phyloP scores from a whole-genome alignment of 2,888 invertebrate species.

The Sialis lutaria region DNA sequence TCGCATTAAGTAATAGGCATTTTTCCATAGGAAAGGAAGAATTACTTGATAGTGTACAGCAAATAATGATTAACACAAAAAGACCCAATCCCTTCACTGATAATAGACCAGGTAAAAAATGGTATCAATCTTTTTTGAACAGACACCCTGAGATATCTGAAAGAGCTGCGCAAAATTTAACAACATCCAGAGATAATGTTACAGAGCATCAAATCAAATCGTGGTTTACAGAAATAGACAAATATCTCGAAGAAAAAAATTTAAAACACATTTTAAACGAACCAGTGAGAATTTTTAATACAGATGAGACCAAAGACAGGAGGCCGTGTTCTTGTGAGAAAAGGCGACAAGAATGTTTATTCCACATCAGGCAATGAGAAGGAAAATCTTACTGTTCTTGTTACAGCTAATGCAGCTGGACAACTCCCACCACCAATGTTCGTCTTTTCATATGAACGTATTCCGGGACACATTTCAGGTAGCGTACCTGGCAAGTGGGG shows the following conservation, averaged over 20 bases:
- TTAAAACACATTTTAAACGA: conserved; percentile 11
- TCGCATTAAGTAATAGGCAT: neutral
- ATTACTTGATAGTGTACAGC: neutral
- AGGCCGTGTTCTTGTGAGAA: no score
- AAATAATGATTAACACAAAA: neutral
- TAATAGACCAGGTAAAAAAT: no score
- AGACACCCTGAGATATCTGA: neutral
- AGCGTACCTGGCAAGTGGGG: no score
- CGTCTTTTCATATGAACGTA: no score
- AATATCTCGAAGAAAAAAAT: conserved; percentile 10
- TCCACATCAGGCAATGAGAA: no score
- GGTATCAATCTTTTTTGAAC: no score
- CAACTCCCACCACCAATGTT: no score
- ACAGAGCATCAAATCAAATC: conserved; percentile 12
- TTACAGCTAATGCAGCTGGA: no score
- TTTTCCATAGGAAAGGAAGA: neutral
- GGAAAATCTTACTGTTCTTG: no score
- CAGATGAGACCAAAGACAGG: conserved; percentile 14
- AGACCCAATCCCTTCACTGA: no score
- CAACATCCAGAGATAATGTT: conserved; percentile 11
- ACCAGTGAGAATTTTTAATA: conserved; percentile 14
- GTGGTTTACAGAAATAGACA: conserved; percentile 14
- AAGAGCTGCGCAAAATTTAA: neutral
- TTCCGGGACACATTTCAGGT: no score
- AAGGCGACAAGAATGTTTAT: no score